These are phyloP conservation scores for Cetonia aurata DNA, from an alignment of 2,888 invertebrate species.

Conservation along the genomic window DNA sequence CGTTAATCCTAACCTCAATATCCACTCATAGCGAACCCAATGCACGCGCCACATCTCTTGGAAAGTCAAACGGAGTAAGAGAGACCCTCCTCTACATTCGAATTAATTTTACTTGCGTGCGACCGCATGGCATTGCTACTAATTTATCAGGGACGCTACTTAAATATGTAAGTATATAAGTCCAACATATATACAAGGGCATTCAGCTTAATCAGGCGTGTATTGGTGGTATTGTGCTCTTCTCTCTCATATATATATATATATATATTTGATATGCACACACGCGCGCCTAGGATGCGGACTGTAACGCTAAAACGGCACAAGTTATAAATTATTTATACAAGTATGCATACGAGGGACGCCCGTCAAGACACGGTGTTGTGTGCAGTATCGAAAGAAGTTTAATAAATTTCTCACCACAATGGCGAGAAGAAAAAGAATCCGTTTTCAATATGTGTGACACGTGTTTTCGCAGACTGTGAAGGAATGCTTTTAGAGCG, in stretches of 20 bases:
- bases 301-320: not conserved
- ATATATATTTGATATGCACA: not conserved
- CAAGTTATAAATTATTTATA: not conserved
- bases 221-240: not conserved
- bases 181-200: not conserved
- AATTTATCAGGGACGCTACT: not conserved
- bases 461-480: constrained; percentile 18
- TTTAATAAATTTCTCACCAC: constrained; percentile 1
- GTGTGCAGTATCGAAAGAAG: not conserved
- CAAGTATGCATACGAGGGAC: not conserved
- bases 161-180: not conserved
- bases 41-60: no score
- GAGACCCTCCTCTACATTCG: no score
- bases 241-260: not conserved
- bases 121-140: no score
- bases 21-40: no score
- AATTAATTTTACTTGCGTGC: no score
- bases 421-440: not conserved
- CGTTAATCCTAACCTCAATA: no score
- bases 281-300: not conserved
- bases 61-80: no score
- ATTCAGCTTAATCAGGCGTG: not conserved
- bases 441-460: constrained; percentile 31
- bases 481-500: constrained; percentile 8
- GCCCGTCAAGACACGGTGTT: not conserved